Base-by-base conservation (phyloP, 2,113 vertebrate species). In the Anas platyrhynchos region DNA sequence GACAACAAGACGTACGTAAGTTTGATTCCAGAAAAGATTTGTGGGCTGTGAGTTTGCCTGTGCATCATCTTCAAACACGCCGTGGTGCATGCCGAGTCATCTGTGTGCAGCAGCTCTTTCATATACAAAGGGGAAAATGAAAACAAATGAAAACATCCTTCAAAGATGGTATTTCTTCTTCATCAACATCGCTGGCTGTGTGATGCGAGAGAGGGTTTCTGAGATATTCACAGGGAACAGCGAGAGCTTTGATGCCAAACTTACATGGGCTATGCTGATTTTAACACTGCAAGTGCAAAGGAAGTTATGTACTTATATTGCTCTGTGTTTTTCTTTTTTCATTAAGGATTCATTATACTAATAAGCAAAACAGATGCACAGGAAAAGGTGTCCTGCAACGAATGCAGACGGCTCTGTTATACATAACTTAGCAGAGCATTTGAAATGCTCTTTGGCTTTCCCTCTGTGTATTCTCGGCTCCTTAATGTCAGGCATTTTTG, bases 401-500 rank as follows among this genome's bases (percentile, higher is more conserved):
- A 89, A 61, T 56, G 74, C 27, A 43, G 74, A 82, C 68, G 26
- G 36, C 21, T 94, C 31, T 83, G 62, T 73, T 89, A n/a, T 21
- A 58, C 21, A 10, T 59, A 62, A 59, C 46, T 73, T 71, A 76
- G 56, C 61, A 84, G 58, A 85, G 41, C 38, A 41, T 92, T 86
- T 87, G 67, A 85, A 87, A 93, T 85, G 82, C 67, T 94, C 71
- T 91, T 89, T 88, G 91, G 16, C 55, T 88, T 95, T 66, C 71
- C 50, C 63, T 85, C 54, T 71, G 81, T 66, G 62, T 36, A 25
- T 94, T 46, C 58, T 91, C 75, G 61, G 66, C 66, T 91, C 50
- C 41, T 50, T 83, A 54, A 54, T 31, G 54, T 38, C 25, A n/a
- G 71, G 71, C 31, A 12, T 58, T 87, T 92, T 85, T 62, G 25